Evolutionary conservation across 2,888 invertebrate species (phyloP), one percentile per base, ranked within the genome.

Genomic region (Arenicola marina): DNA sequence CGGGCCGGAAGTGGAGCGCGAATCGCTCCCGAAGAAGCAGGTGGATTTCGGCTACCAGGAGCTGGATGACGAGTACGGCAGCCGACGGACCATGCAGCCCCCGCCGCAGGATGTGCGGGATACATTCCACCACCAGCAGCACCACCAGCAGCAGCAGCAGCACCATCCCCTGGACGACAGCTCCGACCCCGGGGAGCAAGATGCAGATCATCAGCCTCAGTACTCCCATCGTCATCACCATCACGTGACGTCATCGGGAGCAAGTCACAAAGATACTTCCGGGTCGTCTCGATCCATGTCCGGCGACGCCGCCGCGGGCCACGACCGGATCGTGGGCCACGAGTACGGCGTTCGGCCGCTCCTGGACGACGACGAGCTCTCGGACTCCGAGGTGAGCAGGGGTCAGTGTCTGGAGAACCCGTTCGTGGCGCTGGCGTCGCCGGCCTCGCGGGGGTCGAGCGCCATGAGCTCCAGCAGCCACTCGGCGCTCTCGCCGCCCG

Each of bases 301-400:
- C n/a, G n/a, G n/a, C n/a, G n/a, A n/a, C n/a, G n/a, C n/a, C n/a
- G n/a, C n/a, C n/a, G n/a, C n/a, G 51, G n/a, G n/a, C n/a, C n/a
- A n/a, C n/a, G 82, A 82, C 60, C 71, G 79, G 26, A 88, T 91
- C 66, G 88, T 91, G 4, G 88, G 91, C 0, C 91, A 91, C 78
- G 89, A 89, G 71, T 90, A 90, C 73, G 91, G 91, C 0, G 90
- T 90, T 66, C 88, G 88, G 70, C 91, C 91, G 1, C 81, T 92
- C 44, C 79, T 92, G 2, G 86, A 91, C 60, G 91, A 92, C 75
- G 91, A 91, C 78, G 91, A 92, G 74, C 81, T 91, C n/a, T 82
- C 82, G 28, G 81, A 82, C 46, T 66, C 63, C n/a, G 68, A 67
- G 32, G 11, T 43, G 4, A 28, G 32, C n/a, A n/a, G n/a, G n/a